These are phyloP conservation scores for Podargus strigoides DNA, from an alignment of 2,797 vertebrate species.

Conservation along the genomic window DNA sequence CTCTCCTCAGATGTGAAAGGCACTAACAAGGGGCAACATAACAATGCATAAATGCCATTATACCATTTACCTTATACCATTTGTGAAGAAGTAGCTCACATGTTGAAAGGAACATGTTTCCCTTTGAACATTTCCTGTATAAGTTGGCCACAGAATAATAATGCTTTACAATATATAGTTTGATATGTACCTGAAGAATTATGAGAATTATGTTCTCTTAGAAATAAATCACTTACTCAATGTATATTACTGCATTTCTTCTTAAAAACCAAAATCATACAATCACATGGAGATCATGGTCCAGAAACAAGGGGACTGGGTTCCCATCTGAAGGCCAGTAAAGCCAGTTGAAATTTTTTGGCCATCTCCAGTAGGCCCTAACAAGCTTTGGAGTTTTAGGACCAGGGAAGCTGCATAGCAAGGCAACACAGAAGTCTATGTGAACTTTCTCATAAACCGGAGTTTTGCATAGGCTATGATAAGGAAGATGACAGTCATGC, in stretches of 20 bases:
- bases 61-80: neutral
- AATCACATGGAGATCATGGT: neutral
- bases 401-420: neutral
- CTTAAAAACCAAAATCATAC: neutral
- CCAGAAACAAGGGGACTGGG: neutral
- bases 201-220: neutral
- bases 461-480: slow-evolving; percentile 65
- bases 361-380: neutral
- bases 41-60: neutral
- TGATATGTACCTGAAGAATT: neutral
- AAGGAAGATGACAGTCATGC: slow-evolving; percentile 67
- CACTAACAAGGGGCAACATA: neutral
- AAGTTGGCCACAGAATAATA: neutral
- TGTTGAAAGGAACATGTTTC: neutral
- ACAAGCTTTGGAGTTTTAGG: neutral
- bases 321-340: neutral
- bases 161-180: neutral
- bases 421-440: neutral
- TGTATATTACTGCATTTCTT: neutral
- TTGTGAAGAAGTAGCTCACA: neutral
- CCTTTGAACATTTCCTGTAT: neutral
- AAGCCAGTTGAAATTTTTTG: neutral
- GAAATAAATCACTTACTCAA: neutral
- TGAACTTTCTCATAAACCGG: slow-evolving; percentile 68
- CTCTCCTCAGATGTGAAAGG: neutral